Conservation (phyloP, 2,888 invertebrate genomes). For the Diadegma fenestrale region DNA sequence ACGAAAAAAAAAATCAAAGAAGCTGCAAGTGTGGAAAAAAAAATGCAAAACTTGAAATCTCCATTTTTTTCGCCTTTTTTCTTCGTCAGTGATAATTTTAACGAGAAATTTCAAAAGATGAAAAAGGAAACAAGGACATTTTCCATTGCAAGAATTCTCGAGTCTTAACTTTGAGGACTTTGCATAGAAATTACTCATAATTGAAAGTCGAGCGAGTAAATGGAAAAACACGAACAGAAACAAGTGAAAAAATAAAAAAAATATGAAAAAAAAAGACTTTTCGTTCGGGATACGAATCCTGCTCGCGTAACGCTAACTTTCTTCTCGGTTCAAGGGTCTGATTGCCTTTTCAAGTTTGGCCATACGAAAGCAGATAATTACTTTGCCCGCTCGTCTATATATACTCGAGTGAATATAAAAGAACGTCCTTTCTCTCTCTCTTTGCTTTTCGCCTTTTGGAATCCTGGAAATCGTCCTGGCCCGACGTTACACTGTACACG, state of each 20-base stretch:
- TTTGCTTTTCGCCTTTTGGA: slow-evolving; percentile 32
- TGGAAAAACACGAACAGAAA: slow-evolving; percentile 19
- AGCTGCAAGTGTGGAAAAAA: neutral
- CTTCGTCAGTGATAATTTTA: neutral
- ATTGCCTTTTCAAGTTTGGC: slow-evolving; percentile 68
- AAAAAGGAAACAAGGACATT: neutral
- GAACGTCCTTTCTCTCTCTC: slow-evolving; percentile 31
- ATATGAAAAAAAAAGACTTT: slow-evolving; percentile 1
- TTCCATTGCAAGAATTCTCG: slow-evolving; percentile 18
- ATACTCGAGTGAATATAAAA: slow-evolving; percentile 67
- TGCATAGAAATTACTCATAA: slow-evolving; percentile 59
- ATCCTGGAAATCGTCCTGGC: slow-evolving; percentile 47
- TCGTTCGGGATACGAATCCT: slow-evolving; percentile 2
- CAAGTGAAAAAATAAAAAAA: slow-evolving; percentile 16
- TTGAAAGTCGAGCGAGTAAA: slow-evolving; percentile 25
- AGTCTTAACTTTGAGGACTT: slow-evolving; percentile 36
- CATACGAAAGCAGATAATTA: slow-evolving; percentile 69
- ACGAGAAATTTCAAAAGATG: neutral
- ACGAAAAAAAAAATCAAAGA: neutral
- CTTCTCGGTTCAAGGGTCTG: slow-evolving; percentile 63
- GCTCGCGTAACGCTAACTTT: slow-evolving; percentile 49
- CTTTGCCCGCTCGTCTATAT: slow-evolving; percentile 63
- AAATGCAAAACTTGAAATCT: neutral
- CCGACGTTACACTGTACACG: slow-evolving; percentile 32
- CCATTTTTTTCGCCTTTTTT: neutral